phyloP scores from a whole-genome alignment of 2,113 vertebrate genomes.

The Danionella cerebrum region DNA sequence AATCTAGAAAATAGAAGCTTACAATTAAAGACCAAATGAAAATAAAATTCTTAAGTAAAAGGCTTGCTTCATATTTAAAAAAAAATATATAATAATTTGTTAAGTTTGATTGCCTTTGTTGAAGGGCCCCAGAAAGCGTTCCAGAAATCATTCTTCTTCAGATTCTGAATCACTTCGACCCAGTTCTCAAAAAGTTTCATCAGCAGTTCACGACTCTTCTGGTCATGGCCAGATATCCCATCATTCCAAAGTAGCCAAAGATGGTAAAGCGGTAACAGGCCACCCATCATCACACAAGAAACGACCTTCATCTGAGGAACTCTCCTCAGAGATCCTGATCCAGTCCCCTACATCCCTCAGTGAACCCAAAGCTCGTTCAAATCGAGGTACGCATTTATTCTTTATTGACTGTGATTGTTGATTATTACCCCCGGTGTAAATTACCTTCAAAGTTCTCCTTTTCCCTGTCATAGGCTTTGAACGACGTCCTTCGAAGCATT shows the following conservation, averaged over 20 bases:
- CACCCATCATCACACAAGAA: slow-evolving; percentile 15
- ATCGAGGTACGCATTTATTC: too few relatives aligned
- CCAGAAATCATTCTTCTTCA: background rate
- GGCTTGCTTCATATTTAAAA: too few relatives aligned
- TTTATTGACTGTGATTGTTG: too few relatives aligned
- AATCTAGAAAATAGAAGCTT: too few relatives aligned
- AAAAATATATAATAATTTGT: too few relatives aligned
- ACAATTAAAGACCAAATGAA: too few relatives aligned
- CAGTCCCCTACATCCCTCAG: slow-evolving; percentile 11
- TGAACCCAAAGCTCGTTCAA: slow-evolving; percentile 36
- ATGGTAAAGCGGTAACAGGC: slow-evolving; percentile 14
- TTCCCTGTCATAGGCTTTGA: slow-evolving; percentile 62
- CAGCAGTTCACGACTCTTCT: background rate
- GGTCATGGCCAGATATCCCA: background rate
- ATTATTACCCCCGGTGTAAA: too few relatives aligned
- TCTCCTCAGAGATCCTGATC: background rate
- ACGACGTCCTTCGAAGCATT: slow-evolving; percentile 62
- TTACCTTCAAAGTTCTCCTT: too few relatives aligned
- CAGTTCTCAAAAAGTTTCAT: background rate
- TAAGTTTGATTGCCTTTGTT: background rate
- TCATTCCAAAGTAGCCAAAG: background rate
- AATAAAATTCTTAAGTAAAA: too few relatives aligned
- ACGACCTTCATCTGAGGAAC: background rate
- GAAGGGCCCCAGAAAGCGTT: background rate
- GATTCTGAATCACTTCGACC: background rate